Conservation (phyloP, 2,888 invertebrate species). For the Trichopoda pennipes region DNA sequence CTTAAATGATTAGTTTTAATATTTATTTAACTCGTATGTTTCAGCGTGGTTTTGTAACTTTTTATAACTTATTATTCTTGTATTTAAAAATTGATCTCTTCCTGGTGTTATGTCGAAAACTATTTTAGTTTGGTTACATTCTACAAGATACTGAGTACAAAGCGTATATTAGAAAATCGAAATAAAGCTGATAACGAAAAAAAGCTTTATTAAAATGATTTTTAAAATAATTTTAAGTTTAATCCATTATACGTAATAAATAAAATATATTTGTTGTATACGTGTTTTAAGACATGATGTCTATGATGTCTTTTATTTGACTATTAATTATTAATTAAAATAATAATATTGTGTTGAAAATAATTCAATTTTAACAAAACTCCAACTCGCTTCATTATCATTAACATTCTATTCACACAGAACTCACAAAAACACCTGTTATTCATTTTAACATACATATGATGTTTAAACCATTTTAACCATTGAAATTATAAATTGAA, state of each 20-base stretch:
- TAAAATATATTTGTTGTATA: background rate
- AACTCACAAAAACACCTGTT: background rate
- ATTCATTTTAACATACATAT: background rate
- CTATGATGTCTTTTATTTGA: slow-evolving; percentile 45
- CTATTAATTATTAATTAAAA: slow-evolving; percentile 68
- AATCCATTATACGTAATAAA: background rate
- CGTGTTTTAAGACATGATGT: slow-evolving; percentile 26
- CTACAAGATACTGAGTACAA: too few species aligned
- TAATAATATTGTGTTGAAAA: slow-evolving; percentile 58
- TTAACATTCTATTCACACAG: background rate
- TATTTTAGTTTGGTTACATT: too few species aligned
- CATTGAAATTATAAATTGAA: background rate
- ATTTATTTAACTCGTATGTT: too few species aligned
- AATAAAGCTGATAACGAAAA: too few species aligned
- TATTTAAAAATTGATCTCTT: too few species aligned
- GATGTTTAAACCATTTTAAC: background rate
- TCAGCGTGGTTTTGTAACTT: too few species aligned
- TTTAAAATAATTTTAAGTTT: background rate
- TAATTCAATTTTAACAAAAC: slow-evolving; percentile 62
- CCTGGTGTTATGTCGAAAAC: too few species aligned
- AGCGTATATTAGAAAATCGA: too few species aligned
- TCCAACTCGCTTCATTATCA: slow-evolving; percentile 1
- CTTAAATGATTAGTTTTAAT: too few species aligned
- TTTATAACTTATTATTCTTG: too few species aligned
- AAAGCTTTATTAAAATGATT: too few species aligned